Base-by-base conservation (phyloP, 2,888 invertebrate species). In the Clitarchus hookeri region DNA sequence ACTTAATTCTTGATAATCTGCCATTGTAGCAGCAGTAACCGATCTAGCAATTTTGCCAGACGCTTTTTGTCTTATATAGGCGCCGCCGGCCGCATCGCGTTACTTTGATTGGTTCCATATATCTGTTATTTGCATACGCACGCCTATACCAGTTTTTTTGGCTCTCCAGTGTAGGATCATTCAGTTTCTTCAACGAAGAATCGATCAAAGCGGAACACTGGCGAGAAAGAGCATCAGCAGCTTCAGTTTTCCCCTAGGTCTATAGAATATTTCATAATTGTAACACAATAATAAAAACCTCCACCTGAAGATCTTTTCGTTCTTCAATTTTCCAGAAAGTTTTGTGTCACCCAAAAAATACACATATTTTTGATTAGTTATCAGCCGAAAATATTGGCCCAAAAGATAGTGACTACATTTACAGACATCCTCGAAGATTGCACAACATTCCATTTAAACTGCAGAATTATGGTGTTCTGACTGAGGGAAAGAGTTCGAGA, bases 281-380 rank as follows among this genome's bases (percentile, higher is more conserved):
- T 48, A 48, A 9, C 48, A 84, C 0, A 23, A 48, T 13, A 84
- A 44, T 23, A 16, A 53, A 11, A 84, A 53, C n/a, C 44, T n/a
- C 84, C 84, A 84, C 6, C 79, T 1, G 6, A 84, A 19, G n/a
- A 84, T 84, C 9, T 84, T 84, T 48, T 84, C 25, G 44, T 84
- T 84, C 84, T 65, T 19, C 13, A 86, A 25, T 84, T 85, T 86
- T 6, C 44, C 44, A 44, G 44, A 84, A 26, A 44, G 25, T 19
- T 13, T 26, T 19, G 25, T 36, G 8, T 84, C 53, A 9, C 6
- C 54, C 84, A 53, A 54, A 26, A 53, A 84, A n/a, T 9, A 48
- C 16, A 85, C 44, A 16, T 25, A 79, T 23, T 44, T 77, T 25
- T 48, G 79, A 48, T 79, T 44, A 0, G 44, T 85, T 9, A 85